Percentiles rank a stretch among this genome's conserved stretches.
phyloP scores from a whole-genome alignment of 2,888 invertebrate genomes.

The Strigamia maritima region DNA sequence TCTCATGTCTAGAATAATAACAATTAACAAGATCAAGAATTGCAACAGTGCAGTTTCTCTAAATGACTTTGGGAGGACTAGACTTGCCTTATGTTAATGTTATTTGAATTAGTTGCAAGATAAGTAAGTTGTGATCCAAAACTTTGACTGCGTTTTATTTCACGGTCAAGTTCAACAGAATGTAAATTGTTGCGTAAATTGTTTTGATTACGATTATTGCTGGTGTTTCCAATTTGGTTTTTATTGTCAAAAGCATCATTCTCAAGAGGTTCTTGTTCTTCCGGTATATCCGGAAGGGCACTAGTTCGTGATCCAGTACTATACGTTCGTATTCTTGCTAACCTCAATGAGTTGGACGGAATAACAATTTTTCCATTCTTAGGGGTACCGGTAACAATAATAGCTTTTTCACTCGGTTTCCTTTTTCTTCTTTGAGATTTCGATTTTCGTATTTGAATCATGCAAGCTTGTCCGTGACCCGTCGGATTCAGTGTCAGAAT shows the following conservation, averaged over 20 bases:
- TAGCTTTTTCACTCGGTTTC: neutral
- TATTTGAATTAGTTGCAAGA: neutral
- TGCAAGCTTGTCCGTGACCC: slow-evolving; percentile 8
- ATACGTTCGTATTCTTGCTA: neutral
- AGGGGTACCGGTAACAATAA: neutral
- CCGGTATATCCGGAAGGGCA: slow-evolving; percentile 18
- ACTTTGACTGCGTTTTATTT: neutral
- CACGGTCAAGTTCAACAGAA: neutral
- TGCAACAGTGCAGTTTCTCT: too few species aligned
- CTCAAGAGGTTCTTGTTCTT: slow-evolving; percentile 5
- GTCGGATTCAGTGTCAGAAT: neutral
- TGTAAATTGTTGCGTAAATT: neutral
- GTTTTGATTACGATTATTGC: neutral
- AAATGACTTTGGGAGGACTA: neutral
- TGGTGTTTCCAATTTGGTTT: neutral
- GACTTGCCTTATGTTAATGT: neutral
- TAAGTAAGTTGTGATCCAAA: neutral
- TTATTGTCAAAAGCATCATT: neutral
- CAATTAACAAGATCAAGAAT: too few species aligned
- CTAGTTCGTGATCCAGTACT: slow-evolving; percentile 16
- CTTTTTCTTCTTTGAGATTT: neutral
- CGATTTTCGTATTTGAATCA: neutral
- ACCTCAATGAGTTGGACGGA: neutral
- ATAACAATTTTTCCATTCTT: neutral
- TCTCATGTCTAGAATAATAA: neutral